Percentiles rank a stretch among this genome's conserved stretches.
phyloP scores from a whole-genome alignment of 2,113 vertebrate species.

The Callospermophilus lateralis region DNA sequence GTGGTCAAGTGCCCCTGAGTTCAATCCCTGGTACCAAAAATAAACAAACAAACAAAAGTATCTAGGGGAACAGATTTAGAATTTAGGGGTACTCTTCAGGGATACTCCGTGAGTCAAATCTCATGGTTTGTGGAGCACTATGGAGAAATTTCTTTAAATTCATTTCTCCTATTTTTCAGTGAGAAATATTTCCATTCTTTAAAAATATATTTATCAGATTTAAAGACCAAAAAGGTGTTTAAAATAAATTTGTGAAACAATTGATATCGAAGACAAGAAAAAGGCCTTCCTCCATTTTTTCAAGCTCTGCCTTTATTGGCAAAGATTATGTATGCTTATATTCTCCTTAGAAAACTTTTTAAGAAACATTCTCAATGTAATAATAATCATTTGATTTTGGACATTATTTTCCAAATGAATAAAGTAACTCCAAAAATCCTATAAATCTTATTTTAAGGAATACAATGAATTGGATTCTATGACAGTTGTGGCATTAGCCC shows the following conservation, averaged over 20 bases:
- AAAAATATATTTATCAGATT: constrained; percentile 54
- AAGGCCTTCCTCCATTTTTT: background rate
- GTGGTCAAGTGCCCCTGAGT: too few species aligned
- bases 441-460: constrained; percentile 58
- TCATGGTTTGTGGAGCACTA: background rate
- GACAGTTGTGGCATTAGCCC: background rate
- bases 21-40: too few species aligned
- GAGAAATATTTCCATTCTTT: constrained; percentile 70
- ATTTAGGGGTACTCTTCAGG: background rate
- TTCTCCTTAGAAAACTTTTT: constrained; percentile 27
- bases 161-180: constrained; percentile 49
- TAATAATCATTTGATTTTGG: background rate
- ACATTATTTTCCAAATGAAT: constrained; percentile 55
- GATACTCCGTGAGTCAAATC: background rate
- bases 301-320: background rate
- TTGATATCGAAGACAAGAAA: background rate
- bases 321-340: constrained; percentile 29
- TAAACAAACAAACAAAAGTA: background rate
- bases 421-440: background rate
- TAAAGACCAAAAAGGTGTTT: constrained; percentile 40
- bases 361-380: constrained; percentile 52
- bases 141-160: constrained; percentile 14
- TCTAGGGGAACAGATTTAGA: constrained; percentile 19
- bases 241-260: constrained; percentile 66
- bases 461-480: background rate